These are phyloP conservation scores for Tetrao urogallus DNA, from an alignment of 2,113 vertebrate species.

Conservation along the genomic window DNA sequence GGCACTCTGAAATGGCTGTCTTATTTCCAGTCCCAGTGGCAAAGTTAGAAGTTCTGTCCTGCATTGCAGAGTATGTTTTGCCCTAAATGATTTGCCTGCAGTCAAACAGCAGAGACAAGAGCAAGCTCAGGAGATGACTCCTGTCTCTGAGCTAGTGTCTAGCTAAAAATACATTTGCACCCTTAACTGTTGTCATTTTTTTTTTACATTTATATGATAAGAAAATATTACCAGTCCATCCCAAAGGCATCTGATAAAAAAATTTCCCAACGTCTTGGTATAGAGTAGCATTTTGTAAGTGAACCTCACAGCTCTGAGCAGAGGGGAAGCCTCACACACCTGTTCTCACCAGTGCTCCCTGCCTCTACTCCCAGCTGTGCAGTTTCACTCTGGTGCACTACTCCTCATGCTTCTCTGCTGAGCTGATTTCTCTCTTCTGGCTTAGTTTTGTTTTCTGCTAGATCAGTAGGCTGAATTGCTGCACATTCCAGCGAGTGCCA, in stretches of 20 bases:
- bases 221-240: background rate
- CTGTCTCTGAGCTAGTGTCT: background rate
- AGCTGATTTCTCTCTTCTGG: background rate
- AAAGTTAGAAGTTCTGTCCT: background rate
- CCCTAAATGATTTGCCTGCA: background rate
- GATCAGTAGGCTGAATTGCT: background rate
- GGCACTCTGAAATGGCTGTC: background rate
- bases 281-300: background rate
- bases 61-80: background rate
- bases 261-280: background rate
- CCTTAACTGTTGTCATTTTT: background rate
- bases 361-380: background rate
- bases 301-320: background rate
- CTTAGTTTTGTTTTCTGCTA: background rate
- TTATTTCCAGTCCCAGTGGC: background rate
- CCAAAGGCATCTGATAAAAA: background rate
- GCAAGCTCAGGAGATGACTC: background rate
- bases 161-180: background rate
- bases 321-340: background rate
- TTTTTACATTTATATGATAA: background rate
- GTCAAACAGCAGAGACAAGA: background rate
- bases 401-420: background rate
- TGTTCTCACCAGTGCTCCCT: fast-evolving
- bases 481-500: background rate
- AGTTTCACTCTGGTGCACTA: background rate